phyloP scores from a whole-genome alignment of 1,140 invertebrate species.

The Galleria mellonella region DNA sequence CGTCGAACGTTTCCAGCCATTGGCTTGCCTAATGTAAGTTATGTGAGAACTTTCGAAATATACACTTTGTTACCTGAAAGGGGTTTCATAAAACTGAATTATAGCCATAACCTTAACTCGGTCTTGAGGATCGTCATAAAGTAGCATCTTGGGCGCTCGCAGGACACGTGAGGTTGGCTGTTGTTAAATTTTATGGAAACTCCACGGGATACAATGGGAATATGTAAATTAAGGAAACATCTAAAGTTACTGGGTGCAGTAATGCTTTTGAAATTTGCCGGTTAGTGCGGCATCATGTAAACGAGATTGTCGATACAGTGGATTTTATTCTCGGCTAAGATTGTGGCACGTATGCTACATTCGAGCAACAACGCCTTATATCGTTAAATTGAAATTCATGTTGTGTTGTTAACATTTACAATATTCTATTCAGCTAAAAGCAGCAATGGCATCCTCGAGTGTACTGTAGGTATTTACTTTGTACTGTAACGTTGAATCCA shows the following conservation, averaged over 20 bases:
- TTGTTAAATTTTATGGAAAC: conserved; percentile 65
- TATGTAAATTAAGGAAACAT: conserved; percentile 50
- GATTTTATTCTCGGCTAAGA: conserved; percentile 19
- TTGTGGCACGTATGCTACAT: conserved; percentile 15
- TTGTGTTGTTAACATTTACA: conserved; percentile 25
- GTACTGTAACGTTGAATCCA: conserved; percentile 13
- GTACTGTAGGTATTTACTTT: conserved; percentile 18
- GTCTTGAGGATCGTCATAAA: conserved; percentile 61
- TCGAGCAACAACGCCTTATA: conserved; percentile 7
- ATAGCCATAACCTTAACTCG: conserved; percentile 64
- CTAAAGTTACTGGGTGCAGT: conserved; percentile 18
- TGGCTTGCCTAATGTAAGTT: conserved; percentile 35
- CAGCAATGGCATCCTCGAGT: conserved; percentile 17
- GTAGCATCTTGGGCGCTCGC: conserved; percentile 51
- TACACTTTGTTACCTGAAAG: conserved; percentile 64
- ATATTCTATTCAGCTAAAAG: conserved; percentile 35
- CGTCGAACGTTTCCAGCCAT: conserved; percentile 9
- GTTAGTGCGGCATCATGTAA: conserved; percentile 18
- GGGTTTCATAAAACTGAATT: conserved; percentile 69
- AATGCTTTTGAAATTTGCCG: conserved; percentile 31
- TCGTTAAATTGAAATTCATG: conserved; percentile 38
- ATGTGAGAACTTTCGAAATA: conserved; percentile 53
- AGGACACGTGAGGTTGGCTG: conserved; percentile 49
- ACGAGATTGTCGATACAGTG: conserved; percentile 17
- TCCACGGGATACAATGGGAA: conserved; percentile 45